Conservation (phyloP, 1,140 invertebrate genomes). For the Phymorhynchus buccinoides region DNA sequence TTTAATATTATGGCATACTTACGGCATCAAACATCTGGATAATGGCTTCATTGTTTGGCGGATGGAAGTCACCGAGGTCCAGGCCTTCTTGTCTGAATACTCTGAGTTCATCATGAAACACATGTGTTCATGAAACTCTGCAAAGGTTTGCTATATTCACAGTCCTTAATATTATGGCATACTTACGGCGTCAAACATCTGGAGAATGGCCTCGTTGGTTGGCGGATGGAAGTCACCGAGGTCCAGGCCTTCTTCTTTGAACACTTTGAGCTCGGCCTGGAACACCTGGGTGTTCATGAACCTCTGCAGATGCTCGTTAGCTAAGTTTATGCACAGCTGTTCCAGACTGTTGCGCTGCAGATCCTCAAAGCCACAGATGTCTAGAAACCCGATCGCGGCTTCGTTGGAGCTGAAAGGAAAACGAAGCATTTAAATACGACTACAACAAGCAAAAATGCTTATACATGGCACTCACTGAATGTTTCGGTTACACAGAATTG, state of each 20-base stretch:
- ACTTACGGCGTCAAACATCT: slow-evolving; percentile 78
- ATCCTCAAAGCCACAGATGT: slow-evolving; percentile 72
- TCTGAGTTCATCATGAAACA: too few relatives aligned
- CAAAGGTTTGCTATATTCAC: too few relatives aligned
- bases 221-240: slow-evolving; percentile 78
- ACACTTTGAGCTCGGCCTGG: slow-evolving; percentile 56
- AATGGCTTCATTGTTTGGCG: too few relatives aligned
- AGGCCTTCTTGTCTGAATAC: too few relatives aligned
- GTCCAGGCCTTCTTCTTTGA: slow-evolving; percentile 55
- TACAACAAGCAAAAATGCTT: too few relatives aligned
- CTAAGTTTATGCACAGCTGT: slow-evolving; percentile 70
- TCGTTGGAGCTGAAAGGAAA: neutral
- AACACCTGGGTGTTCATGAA: slow-evolving; percentile 67
- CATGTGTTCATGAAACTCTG: too few relatives aligned
- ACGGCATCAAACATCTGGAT: slow-evolving; percentile 80
- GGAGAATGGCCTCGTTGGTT: slow-evolving; percentile 85
- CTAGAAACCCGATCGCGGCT: slow-evolving; percentile 62
- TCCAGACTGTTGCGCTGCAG: slow-evolving; percentile 77
- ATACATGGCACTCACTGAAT: too few relatives aligned
- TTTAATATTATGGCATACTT: too few relatives aligned
- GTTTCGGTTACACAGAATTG: too few relatives aligned
- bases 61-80: slow-evolving; percentile 73
- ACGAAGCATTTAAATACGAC: too few relatives aligned
- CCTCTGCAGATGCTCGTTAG: slow-evolving; percentile 69
- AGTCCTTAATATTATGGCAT: too few relatives aligned